A percentile compares a stretch with the other conserved stretches of the same genome.
phyloP scores from a whole-genome alignment of 2,113 vertebrate species.

The Xenotilapia longispinis region DNA sequence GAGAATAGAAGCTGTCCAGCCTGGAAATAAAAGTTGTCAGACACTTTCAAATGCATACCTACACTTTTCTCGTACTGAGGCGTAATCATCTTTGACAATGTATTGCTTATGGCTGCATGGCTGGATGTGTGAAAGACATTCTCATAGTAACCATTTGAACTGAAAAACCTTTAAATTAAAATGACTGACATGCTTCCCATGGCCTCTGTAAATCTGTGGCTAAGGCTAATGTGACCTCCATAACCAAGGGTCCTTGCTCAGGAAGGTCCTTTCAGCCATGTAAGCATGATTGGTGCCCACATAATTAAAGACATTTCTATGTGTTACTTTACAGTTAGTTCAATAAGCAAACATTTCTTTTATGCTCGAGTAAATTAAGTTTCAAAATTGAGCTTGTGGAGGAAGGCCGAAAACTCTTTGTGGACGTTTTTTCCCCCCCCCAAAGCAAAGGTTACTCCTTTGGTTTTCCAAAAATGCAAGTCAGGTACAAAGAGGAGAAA shows the following conservation, averaged over 20 bases:
- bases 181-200: not conserved
- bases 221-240: not conserved
- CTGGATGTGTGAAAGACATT: not conserved
- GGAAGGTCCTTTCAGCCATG: not conserved
- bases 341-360: not conserved
- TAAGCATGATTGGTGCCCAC: not conserved
- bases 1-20: not conserved
- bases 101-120: not conserved
- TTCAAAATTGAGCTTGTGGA: not conserved
- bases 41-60: not conserved
- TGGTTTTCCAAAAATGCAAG: not conserved
- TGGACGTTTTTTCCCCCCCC: not conserved
- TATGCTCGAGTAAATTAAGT: not conserved
- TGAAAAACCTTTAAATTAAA: not conserved
- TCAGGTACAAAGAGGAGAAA: not conserved
- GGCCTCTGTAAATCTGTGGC: not conserved
- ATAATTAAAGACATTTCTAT: not conserved
- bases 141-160: not conserved
- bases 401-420: not conserved
- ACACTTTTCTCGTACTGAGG: not conserved
- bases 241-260: not conserved
- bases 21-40: not conserved
- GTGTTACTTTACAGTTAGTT: not conserved
- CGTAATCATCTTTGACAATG: not conserved
- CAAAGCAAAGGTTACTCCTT: not conserved